Evolutionary conservation across 2,888 invertebrate genomes (phyloP).

Genomic region (Lumbricus terrestris): DNA sequence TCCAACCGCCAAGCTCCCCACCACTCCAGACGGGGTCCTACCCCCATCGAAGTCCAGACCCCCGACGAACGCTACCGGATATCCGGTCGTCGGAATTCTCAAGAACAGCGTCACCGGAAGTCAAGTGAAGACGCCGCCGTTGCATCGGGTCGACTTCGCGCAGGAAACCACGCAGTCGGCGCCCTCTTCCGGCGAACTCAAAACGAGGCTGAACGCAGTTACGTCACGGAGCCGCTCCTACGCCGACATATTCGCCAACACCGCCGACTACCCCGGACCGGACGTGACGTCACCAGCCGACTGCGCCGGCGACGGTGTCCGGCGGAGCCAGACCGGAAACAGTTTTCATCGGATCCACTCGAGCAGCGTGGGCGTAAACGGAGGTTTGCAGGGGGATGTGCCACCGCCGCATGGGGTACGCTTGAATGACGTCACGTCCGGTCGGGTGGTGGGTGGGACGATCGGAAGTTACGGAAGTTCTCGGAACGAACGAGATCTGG

Average conservation of each 20-base stretch:
- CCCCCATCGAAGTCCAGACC: background rate
- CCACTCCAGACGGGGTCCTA: background rate
- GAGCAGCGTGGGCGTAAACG: background rate
- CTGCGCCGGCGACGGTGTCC: background rate
- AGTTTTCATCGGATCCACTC: background rate
- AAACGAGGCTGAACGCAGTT: background rate
- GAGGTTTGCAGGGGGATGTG: background rate
- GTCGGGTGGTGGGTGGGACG: background rate
- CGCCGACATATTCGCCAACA: background rate
- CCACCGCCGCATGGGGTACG: background rate
- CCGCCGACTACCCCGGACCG: background rate
- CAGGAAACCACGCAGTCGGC: background rate
- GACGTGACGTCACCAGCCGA: background rate
- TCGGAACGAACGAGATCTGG: background rate
- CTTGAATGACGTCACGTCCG: background rate
- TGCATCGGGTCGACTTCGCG: background rate
- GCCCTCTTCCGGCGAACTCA: background rate
- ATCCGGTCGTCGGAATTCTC: background rate
- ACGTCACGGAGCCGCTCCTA: background rate
- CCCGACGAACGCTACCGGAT: background rate
- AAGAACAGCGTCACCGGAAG: background rate
- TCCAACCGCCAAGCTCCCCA: background rate
- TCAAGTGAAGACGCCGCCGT: background rate
- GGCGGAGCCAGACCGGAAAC: conserved; percentile 3
- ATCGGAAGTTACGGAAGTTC: background rate